These are phyloP conservation scores for Heterodera filipjevi DNA, from an alignment of 2,888 invertebrate genomes.

Conservation along the genomic window DNA sequence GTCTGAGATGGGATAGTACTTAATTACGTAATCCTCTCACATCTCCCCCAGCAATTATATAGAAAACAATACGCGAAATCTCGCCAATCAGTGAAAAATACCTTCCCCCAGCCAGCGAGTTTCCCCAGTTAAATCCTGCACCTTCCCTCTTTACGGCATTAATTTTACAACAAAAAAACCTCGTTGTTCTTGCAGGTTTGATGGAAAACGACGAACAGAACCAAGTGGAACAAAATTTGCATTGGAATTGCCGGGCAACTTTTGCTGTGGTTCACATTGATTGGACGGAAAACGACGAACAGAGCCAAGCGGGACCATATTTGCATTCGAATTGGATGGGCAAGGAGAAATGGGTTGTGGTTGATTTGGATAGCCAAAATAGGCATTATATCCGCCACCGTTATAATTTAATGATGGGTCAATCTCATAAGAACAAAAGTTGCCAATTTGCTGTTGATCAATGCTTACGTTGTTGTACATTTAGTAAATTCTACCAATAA, in stretches of 20 bases:
- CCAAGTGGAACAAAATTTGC: neutral
- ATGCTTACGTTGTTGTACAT: neutral
- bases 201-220: neutral
- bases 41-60: too few species aligned
- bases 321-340: too few species aligned
- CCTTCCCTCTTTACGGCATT: neutral
- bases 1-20: too few species aligned
- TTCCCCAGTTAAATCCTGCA: too few species aligned
- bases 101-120: too few species aligned
- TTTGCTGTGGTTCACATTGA: neutral
- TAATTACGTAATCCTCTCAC: too few species aligned
- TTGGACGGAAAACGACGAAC: neutral
- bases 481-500: neutral
- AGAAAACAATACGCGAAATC: too few species aligned
- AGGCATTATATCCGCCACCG: neutral
- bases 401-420: neutral
- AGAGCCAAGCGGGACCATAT: too few species aligned
- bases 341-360: neutral
- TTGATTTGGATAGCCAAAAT: neutral
- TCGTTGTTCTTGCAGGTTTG: neutral
- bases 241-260: neutral
- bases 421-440: neutral
- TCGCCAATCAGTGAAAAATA: too few species aligned
- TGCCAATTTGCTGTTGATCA: neutral
- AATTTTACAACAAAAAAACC: neutral